phyloP scores from a whole-genome alignment of 2,797 vertebrate genomes.

The Acrossocheilus wenchowensis region DNA sequence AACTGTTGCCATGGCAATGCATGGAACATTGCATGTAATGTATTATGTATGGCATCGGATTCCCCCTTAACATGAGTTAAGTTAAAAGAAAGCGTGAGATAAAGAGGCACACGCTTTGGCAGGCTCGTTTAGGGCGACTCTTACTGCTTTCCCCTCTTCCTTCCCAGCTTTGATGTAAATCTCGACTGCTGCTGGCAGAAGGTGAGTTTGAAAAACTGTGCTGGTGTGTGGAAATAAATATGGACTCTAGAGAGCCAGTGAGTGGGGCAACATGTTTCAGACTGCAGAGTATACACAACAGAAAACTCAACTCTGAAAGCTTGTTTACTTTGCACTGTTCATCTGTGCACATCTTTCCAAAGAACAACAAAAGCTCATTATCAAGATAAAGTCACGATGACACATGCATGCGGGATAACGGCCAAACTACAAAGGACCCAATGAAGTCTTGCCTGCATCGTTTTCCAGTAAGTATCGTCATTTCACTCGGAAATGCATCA shows the following conservation, averaged over 20 bases:
- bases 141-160: slow-evolving; percentile 28
- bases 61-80: slow-evolving; percentile 80
- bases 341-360: not conserved
- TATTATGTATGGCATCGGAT: slow-evolving; percentile 85
- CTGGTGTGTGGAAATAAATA: slow-evolving; percentile 44
- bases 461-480: not conserved
- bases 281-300: not conserved
- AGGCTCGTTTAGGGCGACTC: slow-evolving; percentile 4
- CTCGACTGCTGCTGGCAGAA: slow-evolving; percentile 42
- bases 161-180: slow-evolving; percentile 31
- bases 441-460: not conserved
- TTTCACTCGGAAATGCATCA: not conserved
- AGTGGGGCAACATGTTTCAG: slow-evolving; percentile 29
- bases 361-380: not conserved
- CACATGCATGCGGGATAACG: not conserved
- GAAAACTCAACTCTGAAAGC: not conserved
- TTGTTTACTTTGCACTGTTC: not conserved
- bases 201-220: slow-evolving; percentile 33
- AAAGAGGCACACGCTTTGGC: slow-evolving; percentile 43
- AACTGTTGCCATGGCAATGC: slow-evolving; percentile 87
- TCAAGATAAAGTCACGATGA: not conserved
- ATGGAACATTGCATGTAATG: slow-evolving; percentile 83
- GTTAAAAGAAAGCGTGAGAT: slow-evolving; percentile 72
- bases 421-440: not conserved
- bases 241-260: slow-evolving; percentile 21